Evolutionary conservation across 1,140 invertebrate genomes (phyloP).

Genomic region (Leucophenga varia): DNA sequence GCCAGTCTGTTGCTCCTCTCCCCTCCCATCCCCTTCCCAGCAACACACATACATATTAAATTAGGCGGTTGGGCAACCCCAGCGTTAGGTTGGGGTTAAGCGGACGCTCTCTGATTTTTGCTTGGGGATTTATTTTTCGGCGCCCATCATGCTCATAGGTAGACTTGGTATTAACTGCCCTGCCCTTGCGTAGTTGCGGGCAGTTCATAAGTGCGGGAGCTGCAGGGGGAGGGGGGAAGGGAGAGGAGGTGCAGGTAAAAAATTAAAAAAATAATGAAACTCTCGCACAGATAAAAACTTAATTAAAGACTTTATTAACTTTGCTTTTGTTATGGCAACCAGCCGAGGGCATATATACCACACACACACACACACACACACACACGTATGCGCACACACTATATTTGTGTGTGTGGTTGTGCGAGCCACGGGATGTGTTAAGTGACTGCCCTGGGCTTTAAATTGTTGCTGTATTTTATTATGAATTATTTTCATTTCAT

Average conservation of each 20-base stretch:
- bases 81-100: constrained; percentile 15
- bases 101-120: constrained; percentile 14
- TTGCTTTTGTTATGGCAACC: constrained; percentile 23
- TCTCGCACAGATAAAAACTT: constrained; percentile 26
- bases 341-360: background rate
- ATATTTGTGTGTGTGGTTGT: no score
- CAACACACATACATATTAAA: constrained; percentile 35
- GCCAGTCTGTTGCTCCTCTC: background rate
- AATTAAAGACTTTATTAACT: constrained; percentile 46
- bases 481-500: constrained; percentile 32
- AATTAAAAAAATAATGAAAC: constrained; percentile 1
- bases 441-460: no score
- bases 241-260: background rate
- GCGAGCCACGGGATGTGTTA: no score
- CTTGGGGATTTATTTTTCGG: constrained; percentile 22
- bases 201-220: no score
- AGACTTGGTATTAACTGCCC: background rate
- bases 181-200: background rate
- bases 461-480: constrained; percentile 9
- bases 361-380: no score
- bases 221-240: constrained; percentile 1
- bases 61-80: constrained; percentile 20
- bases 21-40: constrained; percentile 2
- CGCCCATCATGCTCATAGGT: background rate
- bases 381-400: no score